Evolutionary conservation across 35 echinoderm and acorn worm genomes (phyloP).

Genomic region (Ptychodera flava): DNA sequence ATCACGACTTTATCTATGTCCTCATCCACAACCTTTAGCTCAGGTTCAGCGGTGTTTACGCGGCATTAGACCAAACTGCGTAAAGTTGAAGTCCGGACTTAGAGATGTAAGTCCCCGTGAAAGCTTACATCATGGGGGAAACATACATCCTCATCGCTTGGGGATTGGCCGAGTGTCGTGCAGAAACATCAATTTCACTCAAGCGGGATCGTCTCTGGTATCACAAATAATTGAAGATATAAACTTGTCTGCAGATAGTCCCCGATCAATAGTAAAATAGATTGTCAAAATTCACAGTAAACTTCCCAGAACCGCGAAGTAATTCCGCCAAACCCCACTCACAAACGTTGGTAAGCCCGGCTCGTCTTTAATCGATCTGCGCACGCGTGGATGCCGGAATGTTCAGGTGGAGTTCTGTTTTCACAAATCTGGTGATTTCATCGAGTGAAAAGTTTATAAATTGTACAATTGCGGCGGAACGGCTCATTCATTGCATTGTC

Average conservation of each 20-base stretch:
- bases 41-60: neutral
- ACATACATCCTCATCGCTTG: neutral
- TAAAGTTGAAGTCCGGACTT: neutral
- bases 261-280: neutral
- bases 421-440: neutral
- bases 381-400: neutral
- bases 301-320: neutral
- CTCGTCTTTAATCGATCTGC: neutral
- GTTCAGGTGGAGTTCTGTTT: neutral
- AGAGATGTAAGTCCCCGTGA: neutral
- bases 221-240: neutral
- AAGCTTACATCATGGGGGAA: neutral
- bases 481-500: no score
- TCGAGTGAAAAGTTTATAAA: neutral
- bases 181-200: slow-evolving; percentile 1
- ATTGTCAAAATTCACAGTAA: neutral
- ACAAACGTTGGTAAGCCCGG: neutral
- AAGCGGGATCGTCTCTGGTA: neutral
- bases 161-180: neutral
- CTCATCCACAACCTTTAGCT: neutral
- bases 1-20: neutral
- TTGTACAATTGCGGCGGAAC: no score
- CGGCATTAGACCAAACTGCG: neutral
- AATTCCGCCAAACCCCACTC: neutral
- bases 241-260: neutral